Base-by-base conservation (phyloP, 2,888 invertebrate genomes). In the Apotomis betuletana region DNA sequence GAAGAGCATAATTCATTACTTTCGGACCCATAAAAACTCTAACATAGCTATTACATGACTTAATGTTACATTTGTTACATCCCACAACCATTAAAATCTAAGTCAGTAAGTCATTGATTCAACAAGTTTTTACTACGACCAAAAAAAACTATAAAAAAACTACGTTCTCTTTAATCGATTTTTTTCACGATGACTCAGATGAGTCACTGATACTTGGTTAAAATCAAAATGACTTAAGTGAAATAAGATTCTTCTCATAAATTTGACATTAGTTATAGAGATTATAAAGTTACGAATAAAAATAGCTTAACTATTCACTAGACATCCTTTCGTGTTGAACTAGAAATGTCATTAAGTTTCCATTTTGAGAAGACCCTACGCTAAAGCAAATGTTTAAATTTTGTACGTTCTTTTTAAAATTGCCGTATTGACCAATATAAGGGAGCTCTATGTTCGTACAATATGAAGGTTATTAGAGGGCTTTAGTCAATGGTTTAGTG, bases 61-160 rank as follows among this genome's bases (percentile, higher is more conserved):
- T 9, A 41, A 41, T 54, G 10, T 54, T 63, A 63, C 63, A 13
- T 6, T 54, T 9, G 41, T 55, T 44, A 54, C 36, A 44, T 41
- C 63, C 61, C 51, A 62, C 13, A 38, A 41, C 54, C 55, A 64
- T 67, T 49, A 58, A 38, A 38, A 58, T 72, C 62, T 72, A 62
- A 63, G 71, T 67, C 71, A 72, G 62, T 67, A 63, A 67, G 71
- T 52, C 71, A 67, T 67, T 15, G 55, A 67, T 55, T 71, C 64
- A 70, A 64, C 59, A 67, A 46, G 57, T 67, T 44, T 58, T 67
- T 58, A 59, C 44, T 36, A 67, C 57, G 49, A n/a, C n/a, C n/a
- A n/a, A n/a, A n/a, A n/a, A n/a, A n/a, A n/a, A n/a, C n/a, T 49
- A 41, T 49, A 9, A 3, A 4, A 58, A 60, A 55, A 70, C 12